Base-by-base conservation (phyloP, 2,888 invertebrate genomes). In the Amphipyra berbera region DNA sequence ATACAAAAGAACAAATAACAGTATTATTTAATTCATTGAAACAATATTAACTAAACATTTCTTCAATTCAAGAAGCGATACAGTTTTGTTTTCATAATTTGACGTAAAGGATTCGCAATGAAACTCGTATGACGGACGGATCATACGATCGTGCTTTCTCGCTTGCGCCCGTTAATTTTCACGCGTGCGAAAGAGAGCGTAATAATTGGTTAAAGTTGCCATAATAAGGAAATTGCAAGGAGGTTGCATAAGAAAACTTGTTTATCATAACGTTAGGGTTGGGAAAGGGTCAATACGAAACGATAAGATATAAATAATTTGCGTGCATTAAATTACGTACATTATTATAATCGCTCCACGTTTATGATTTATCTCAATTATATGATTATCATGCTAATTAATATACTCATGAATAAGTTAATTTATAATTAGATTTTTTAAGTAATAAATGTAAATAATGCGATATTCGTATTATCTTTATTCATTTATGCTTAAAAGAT, bases 81-180 rank as follows among this genome's bases (percentile, higher is more conserved):
- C 61, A 75, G 82, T 87, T 88, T 90, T 91, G 91, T 91, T 92
- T 86, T 86, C 82, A 48, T 81, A 70, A 70, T 85, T 87, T 91
- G 90, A 91, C 90, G 85, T 89, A 85, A 76, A 74, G 76, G 73
- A 79, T 69, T 81, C 66, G 68, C 68, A 62, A 90, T 88, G 79
- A 83, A 82, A 84, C 71, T 85, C 80, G 82, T 60, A 81, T 88
- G 90, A 88, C 84, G 85, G 90, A 88, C 84, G 85, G 86, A 94
- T 94, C 94, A 87, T 94, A 94, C 93, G 94, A 94, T 94, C 83
- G 13, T 71, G 69, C 83, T 70, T 45, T 89, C 90, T 81, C 84
- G 41, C 73, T 90, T 77, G 7, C 65, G 53, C 85, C 6, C 58
- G 38, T 48, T 60, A 13, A 76, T 76, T 78, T 62, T 49, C 14